Base-by-base conservation (phyloP, 2,113 vertebrate genomes). In the Smithornis capensis region DNA sequence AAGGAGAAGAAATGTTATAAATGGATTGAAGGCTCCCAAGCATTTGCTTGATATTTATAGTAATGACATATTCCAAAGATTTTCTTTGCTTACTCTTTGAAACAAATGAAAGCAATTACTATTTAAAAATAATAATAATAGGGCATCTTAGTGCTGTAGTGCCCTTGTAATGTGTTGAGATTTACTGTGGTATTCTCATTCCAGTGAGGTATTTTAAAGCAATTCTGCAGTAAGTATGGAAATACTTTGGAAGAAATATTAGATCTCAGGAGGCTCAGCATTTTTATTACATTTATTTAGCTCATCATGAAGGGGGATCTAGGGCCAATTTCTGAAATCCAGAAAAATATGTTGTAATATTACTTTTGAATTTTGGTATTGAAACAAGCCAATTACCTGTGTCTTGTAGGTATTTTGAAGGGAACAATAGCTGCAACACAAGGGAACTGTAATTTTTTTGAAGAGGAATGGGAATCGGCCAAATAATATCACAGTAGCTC, bases 241-340 rank as follows among this genome's bases (percentile, higher is more conserved):
- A 92, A 95, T 93, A 86, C 74, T 96, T 96, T 60, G 53, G 71
- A 92, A 97, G 56, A 93, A 98, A 93, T 90, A 90, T 44, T 95
- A 94, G 81, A 90, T 80, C 47, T 94, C 44, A 52, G 84, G 67
- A 90, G 94, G 96, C 95, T 97, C 93, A 97, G 64, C 69, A 4
- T 87, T 97, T 95, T 97, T 96, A 97, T 97, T 97, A 86, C 76
- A 91, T 92, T 89, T 96, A 95, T 96, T 96, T 87, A 86, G 76
- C 74, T 95, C 90, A 87, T 95, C 95, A 55, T 82, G 86, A 87
- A 91, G 92, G 60, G 49, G 90, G 68, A 82, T 89, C 76, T 74
- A 75, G 52, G 92, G 74, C 87, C 44, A 81, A 69, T 93, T 97
- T 96, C 89, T 92, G 40, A 95, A 97, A 96, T 94, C 93, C 94